phyloP scores from a whole-genome alignment of 1,140 invertebrate species.

The Bombus ignitus region DNA sequence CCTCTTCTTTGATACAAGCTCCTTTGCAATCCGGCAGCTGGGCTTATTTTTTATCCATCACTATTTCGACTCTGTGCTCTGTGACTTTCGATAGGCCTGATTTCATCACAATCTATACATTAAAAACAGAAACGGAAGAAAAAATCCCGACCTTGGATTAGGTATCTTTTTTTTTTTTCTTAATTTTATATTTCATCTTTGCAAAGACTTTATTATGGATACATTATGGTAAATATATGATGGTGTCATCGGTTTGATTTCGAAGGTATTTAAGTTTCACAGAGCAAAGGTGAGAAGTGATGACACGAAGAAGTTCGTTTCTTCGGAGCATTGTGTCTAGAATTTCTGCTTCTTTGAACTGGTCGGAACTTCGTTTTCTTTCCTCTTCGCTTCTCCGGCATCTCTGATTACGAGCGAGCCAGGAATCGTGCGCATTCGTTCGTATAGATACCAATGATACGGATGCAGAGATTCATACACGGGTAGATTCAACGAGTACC shows the following conservation, averaged over 20 bases:
- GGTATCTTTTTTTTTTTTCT: neutral
- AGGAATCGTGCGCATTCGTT: constrained; percentile 51
- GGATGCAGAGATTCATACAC: constrained; percentile 33
- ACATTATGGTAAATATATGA: neutral
- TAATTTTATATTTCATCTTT: neutral
- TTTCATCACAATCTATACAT: neutral
- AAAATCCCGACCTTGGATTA: neutral
- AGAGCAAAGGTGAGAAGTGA: neutral
- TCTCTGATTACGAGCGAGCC: constrained; percentile 64
- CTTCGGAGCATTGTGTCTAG: constrained; percentile 44
- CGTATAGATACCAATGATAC: constrained; percentile 40
- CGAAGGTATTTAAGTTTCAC: neutral
- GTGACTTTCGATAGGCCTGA: neutral
- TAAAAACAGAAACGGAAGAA: neutral
- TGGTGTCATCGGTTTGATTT: neutral
- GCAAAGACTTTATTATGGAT: neutral
- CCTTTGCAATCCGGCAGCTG: constrained; percentile 53
- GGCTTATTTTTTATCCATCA: constrained; percentile 33
- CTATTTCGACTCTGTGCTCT: neutral
- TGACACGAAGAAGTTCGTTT: neutral
- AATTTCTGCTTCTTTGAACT: constrained; percentile 56
- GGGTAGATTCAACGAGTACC: constrained; percentile 29
- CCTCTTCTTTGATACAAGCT: constrained; percentile 64
- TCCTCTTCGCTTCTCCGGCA: constrained; percentile 48
- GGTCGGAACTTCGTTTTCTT: constrained; percentile 39